These are phyloP conservation scores for Lepus oiostolus DNA, from an alignment of 2,797 vertebrate genomes.

Conservation along the genomic window DNA sequence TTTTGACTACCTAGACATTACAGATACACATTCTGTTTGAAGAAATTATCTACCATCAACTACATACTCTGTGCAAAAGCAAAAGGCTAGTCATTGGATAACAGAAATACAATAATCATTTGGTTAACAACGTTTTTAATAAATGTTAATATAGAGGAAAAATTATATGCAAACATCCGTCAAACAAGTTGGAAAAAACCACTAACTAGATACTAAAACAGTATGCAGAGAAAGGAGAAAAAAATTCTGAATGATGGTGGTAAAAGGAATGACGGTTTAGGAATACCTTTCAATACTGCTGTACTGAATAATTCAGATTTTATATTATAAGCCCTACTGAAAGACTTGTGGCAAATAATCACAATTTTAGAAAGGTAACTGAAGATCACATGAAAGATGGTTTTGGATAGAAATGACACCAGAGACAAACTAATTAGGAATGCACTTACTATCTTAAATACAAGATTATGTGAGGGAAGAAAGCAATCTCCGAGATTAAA, in stretches of 20 bases:
- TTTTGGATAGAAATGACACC: background rate
- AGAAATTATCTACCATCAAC: background rate
- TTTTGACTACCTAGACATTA: constrained; percentile 11
- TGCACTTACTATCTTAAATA: background rate
- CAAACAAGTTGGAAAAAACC: constrained; percentile 12
- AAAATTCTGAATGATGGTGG: background rate
- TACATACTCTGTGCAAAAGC: background rate
- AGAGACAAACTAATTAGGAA: constrained; percentile 50
- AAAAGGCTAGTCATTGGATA: background rate
- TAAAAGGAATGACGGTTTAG: constrained; percentile 39
- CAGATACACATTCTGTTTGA: constrained; percentile 31
- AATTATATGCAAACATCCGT: constrained; percentile 15
- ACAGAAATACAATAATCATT: constrained; percentile 28
- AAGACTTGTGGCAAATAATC: constrained; percentile 35
- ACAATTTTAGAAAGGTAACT: background rate
- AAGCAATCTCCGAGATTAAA: background rate
- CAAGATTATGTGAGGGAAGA: background rate
- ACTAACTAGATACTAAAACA: background rate
- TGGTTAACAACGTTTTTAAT: background rate
- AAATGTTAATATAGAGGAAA: constrained; percentile 6
- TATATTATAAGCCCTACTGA: background rate
- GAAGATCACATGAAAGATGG: background rate
- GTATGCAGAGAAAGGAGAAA: background rate
- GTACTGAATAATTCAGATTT: background rate
- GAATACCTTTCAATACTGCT: background rate